Base-by-base conservation (phyloP, 1,140 invertebrate genomes). In the Drosophila seguyi region DNA sequence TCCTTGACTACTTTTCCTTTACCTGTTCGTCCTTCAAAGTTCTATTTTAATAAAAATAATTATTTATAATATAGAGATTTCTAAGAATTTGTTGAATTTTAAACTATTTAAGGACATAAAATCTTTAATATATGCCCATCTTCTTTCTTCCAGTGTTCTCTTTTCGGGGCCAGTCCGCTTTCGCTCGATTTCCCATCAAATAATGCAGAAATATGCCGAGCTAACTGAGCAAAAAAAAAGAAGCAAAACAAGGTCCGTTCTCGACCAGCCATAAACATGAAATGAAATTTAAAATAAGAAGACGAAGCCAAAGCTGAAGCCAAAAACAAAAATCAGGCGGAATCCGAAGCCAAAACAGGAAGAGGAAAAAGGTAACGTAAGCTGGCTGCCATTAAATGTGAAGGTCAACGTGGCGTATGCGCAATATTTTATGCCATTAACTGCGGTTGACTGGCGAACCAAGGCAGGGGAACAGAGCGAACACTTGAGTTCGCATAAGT, bases 151-250 rank as follows among this genome's bases (percentile, higher is more conserved):
- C 29, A 34, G 50, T 36, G 31, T 7, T 18, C 20, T 22, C 8
- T 22, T 38, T 63, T 61, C 6, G 61, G 56, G 45, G 27, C 57
- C 56, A 50, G 31, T 22, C 48, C 29, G 38, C 62, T 74, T 47
- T 81, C 79, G 80, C 68, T 83, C 61, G 80, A 71, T 76, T 81
- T 69, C 80, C 77, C 76, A 75, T 71, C 67, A 85, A 85, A 85
- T 85, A 85, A 85, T 85, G 81, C 81, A 81, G 77, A 85, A 85
- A 85, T 85, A 85, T 85, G 65, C 61, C 42, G 42, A 58, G 50
- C 50, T 42, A 75, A 72, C 55, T 61, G 67, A 38, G 38, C 34
- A 55, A 55, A 55, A 20, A 27, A 41, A 25, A 25, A 25, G n/a
- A 34, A 27, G 14, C 13, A 16, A 57, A 52, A 58, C 36, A 58